Evolutionary conservation across 2,113 vertebrate species (phyloP), one percentile per base, ranked within the genome.

Genomic region (Pogonocichla stellata): DNA sequence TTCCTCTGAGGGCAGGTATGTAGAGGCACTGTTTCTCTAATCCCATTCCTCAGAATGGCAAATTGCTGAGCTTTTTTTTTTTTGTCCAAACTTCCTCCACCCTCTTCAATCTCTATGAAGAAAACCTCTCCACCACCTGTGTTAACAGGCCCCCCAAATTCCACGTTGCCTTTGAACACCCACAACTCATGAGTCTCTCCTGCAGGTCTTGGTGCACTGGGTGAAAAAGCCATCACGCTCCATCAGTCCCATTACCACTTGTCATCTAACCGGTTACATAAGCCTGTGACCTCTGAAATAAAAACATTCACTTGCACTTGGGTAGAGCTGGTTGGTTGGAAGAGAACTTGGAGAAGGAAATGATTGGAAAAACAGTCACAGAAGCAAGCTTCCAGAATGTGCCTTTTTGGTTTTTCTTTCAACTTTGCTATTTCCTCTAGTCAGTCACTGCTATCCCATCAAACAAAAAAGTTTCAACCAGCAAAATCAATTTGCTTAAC

Each of bases 371-470:
- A 92, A 82, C 89, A 97, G 80, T 8, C 70, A 80, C 25, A 89
- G 81, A 89, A 87, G 58, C 74, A 69, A 72, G 62, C 69, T 96
- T 88, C 50, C 90, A 96, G 90, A 95, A 86, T 80, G 57, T 40
- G 47, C 33, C 61, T 79, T 79, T 89, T 85, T 65, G 42, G 74
- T 80, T 96, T 95, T 93, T 87, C 78, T 81, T 95, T 89, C 93
- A 95, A 57, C 80, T 91, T 92, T 62, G 91, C 78, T 90, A 91
- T 96, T 96, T 96, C 90, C 94, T 92, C 62, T 29, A 85, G 70
- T 72, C 84, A 91, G 38, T 73, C 73, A 79, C 80, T 47, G 56
- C 48, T 73, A 83, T 38, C 31, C 38, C 62, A 70, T 62, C 61
- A 92, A 90, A 84, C 53, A 87, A 69, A 86, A 74, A 92, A 31